Evolutionary conservation across 2,888 invertebrate species (phyloP).

Genomic region (Leptopterna dolabrata): DNA sequence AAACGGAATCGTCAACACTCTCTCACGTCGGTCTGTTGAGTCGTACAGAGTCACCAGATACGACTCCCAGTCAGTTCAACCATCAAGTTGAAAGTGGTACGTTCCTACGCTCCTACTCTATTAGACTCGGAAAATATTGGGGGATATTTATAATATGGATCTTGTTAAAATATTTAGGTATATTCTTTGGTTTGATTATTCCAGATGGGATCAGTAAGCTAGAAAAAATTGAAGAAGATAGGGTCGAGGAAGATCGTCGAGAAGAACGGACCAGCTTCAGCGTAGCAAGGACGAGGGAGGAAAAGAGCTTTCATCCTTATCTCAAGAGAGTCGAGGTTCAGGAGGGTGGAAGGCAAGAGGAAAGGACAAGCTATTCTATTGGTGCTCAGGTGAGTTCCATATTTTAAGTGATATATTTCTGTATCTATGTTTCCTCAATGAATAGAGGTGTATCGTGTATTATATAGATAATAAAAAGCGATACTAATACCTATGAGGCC

Average conservation of each 20-base stretch:
- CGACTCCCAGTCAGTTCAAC: background rate
- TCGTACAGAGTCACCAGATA: background rate
- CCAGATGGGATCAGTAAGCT: slow-evolving; percentile 61
- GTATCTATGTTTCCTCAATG: too few species aligned
- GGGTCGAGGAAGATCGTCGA: slow-evolving; percentile 47
- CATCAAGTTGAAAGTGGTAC: background rate
- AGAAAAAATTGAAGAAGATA: slow-evolving; percentile 57
- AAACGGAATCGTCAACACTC: slow-evolving; percentile 22
- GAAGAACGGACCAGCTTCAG: slow-evolving; percentile 47
- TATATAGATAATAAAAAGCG: too few species aligned
- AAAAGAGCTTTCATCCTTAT: slow-evolving; percentile 37
- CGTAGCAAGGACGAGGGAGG: slow-evolving; percentile 25
- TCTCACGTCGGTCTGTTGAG: background rate
- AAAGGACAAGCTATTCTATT: slow-evolving; percentile 43
- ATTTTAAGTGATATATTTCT: background rate
- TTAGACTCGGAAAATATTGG: too few species aligned
- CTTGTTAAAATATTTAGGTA: background rate
- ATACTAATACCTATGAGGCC: too few species aligned
- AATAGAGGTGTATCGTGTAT: too few species aligned
- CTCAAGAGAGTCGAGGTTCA: slow-evolving; percentile 17
- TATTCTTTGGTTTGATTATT: background rate
- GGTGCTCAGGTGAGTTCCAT: slow-evolving; percentile 25
- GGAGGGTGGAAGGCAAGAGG: slow-evolving; percentile 26
- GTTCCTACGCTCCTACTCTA: background rate
- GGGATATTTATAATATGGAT: too few species aligned